A percentile compares a stretch with the other conserved stretches of the same genome.
Evolutionary conservation across 2,888 invertebrate species (phyloP).

Genomic region (Orchestes rusci): DNA sequence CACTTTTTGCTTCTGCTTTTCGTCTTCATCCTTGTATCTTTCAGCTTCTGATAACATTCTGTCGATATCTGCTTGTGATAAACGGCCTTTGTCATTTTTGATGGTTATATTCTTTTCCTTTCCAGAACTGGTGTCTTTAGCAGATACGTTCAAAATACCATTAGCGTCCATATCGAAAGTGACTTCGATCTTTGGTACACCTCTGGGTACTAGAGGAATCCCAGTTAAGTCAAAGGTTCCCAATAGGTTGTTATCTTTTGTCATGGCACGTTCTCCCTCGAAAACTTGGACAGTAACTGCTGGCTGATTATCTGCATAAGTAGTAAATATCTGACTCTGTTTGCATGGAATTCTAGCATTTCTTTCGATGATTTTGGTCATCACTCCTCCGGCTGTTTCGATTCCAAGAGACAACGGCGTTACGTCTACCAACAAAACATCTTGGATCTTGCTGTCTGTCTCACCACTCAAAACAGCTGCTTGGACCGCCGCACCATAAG

Average conservation of each 20-base stretch:
- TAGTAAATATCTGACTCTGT: constrained; percentile 55
- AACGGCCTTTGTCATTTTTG: constrained; percentile 49
- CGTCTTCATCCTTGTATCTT: constrained; percentile 43
- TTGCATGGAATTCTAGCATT: constrained; percentile 52
- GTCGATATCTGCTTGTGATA: constrained; percentile 19
- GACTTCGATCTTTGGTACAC: constrained; percentile 61
- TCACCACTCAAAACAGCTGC: constrained; percentile 39
- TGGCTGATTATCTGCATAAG: constrained; percentile 61
- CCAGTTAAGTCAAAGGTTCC: constrained; percentile 61
- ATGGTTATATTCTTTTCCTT: constrained; percentile 70
- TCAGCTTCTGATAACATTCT: constrained; percentile 17
- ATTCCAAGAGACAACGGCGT: constrained; percentile 66
- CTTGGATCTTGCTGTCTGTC: constrained; percentile 66
- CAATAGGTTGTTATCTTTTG: constrained; percentile 66
- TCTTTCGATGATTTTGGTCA: constrained; percentile 57
- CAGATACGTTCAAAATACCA: constrained; percentile 56
- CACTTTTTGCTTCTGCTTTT: constrained; percentile 59
- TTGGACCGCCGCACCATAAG: constrained; percentile 41
- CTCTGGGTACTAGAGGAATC: constrained; percentile 62
- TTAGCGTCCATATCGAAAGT: constrained; percentile 68
- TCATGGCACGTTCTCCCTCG: constrained; percentile 74
- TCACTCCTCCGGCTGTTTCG: constrained; percentile 76
- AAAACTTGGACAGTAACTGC: constrained; percentile 53
- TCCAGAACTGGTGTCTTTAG: constrained; percentile 55
- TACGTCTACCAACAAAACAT: constrained; percentile 62